Conservation (phyloP, 2,797 vertebrate species). For the Pelodytes ibericus region DNA sequence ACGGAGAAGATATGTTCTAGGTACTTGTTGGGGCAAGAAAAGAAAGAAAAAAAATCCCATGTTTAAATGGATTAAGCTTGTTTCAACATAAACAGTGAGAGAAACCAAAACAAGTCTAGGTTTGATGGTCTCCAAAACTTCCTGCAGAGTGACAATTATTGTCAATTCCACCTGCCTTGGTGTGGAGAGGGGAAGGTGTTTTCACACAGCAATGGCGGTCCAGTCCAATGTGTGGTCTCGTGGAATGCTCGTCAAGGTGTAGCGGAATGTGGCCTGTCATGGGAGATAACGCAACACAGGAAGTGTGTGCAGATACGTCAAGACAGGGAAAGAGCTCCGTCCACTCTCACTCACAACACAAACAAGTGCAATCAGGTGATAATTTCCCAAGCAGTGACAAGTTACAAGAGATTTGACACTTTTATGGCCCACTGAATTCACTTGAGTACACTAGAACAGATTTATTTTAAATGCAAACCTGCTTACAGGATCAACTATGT, state of each 20-base stretch:
- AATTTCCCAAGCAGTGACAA: too few relatives aligned
- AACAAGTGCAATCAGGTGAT: not conserved
- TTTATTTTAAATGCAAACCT: too few relatives aligned
- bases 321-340: constrained; percentile 13
- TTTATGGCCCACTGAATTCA: too few relatives aligned
- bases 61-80: constrained; percentile 42
- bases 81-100: constrained; percentile 39
- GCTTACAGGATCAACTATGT: too few relatives aligned
- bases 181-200: constrained; percentile 16
- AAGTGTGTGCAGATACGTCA: not conserved
- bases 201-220: not conserved
- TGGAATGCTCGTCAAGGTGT: constrained; percentile 22
- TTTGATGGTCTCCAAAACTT: constrained; percentile 48
- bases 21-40: constrained; percentile 43
- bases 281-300: not conserved
- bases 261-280: not conserved
- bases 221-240: constrained; percentile 1
- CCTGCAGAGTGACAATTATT: constrained; percentile 45
- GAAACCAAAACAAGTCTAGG: constrained; percentile 52
- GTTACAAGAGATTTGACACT: too few relatives aligned
- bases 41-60: too few relatives aligned
- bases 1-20: constrained; percentile 30
- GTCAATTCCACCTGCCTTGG: constrained; percentile 53
- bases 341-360: not conserved
- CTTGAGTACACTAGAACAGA: too few relatives aligned